Evolutionary conservation across 2,888 invertebrate species (phyloP).

Genomic region (Ptychoptera albimana): DNA sequence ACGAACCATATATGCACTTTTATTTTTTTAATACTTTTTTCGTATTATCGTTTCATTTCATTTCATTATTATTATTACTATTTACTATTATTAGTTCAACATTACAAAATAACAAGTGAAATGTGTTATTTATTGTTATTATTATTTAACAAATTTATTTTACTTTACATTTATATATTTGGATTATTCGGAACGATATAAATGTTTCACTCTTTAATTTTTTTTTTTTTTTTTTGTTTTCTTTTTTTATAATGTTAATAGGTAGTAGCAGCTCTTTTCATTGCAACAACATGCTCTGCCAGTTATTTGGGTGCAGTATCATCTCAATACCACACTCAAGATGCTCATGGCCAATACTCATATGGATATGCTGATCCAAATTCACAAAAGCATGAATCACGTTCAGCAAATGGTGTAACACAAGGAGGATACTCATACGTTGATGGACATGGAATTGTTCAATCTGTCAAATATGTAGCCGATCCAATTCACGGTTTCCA

Average conservation of each 20-base stretch:
- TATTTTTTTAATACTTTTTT: not conserved
- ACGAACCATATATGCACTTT: constrained; percentile 1
- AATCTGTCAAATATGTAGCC: constrained; percentile 46
- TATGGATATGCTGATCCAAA: constrained; percentile 49
- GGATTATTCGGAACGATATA: not conserved
- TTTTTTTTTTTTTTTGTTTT: not conserved
- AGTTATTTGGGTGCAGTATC: constrained; percentile 21
- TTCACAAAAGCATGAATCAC: constrained; percentile 45
- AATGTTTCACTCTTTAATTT: not conserved
- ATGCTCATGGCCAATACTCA: constrained; percentile 42
- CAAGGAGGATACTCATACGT: constrained; percentile 52
- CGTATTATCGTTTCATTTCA: no score
- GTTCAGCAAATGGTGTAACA: constrained; percentile 42
- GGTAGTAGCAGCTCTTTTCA: constrained; percentile 22
- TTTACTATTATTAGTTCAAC: not conserved
- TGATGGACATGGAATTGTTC: constrained; percentile 46
- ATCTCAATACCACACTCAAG: constrained; percentile 41
- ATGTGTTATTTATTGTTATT: no score
- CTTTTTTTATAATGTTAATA: constrained; percentile 16
- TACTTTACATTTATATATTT: not conserved
- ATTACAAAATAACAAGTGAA: no score
- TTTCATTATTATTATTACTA: not conserved
- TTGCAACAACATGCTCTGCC: constrained; percentile 26
- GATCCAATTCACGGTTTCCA: constrained; percentile 48
- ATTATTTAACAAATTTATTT: not conserved